These are phyloP conservation scores for Ceratosolen fusciceps DNA, from an alignment of 1,140 invertebrate genomes.

Conservation along the genomic window DNA sequence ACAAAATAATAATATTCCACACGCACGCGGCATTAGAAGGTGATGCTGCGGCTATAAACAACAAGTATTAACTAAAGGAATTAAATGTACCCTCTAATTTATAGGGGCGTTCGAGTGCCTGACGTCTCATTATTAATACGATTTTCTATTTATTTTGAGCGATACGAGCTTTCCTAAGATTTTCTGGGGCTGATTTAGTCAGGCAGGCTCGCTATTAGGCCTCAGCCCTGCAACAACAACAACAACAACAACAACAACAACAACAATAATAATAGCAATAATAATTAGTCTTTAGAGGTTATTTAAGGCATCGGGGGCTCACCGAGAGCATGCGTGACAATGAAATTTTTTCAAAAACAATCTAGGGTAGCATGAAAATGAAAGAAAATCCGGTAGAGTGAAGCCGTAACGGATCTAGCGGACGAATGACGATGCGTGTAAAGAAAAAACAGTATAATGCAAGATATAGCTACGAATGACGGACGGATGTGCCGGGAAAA, in stretches of 20 bases:
- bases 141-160: background rate
- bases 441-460: constrained; percentile 9
- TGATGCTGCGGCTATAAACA: background rate
- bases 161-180: no score
- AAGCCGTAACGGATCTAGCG: background rate
- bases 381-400: background rate
- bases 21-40: background rate
- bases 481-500: constrained; percentile 30
- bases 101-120: background rate
- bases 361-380: constrained; percentile 1
- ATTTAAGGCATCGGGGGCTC: no score
- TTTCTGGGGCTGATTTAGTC: no score
- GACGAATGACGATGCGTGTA: background rate
- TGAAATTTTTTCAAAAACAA: no score
- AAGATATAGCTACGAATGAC: background rate
- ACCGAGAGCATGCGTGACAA: background rate
- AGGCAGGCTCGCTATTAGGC: no score
- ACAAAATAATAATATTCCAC: constrained; percentile 43
- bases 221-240: no score
- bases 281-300: no score
- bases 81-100: constrained; percentile 9
- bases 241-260: background rate
- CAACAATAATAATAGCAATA: background rate
- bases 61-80: background rate
- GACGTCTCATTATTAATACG: background rate